Conservation (phyloP, 2,888 invertebrate species). For the Acrocera orbiculus region DNA sequence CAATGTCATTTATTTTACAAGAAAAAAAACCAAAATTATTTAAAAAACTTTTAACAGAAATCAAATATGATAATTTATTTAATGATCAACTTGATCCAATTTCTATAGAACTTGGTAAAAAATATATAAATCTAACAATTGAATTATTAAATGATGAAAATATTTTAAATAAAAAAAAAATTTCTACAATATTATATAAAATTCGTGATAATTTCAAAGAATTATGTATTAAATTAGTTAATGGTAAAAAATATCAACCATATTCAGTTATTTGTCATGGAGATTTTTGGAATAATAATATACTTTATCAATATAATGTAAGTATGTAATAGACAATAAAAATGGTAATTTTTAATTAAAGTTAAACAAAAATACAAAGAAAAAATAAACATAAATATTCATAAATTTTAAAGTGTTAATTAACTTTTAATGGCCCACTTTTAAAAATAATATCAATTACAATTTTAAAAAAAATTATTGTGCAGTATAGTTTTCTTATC, state of each 20-base stretch:
- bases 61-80: slow-evolving; percentile 19
- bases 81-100: slow-evolving; percentile 16
- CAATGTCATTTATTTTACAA: slow-evolving; percentile 31
- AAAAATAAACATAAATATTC: no score
- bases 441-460: background rate
- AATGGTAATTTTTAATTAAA: no score
- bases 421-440: no score
- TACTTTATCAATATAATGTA: slow-evolving; percentile 22
- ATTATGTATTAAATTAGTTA: slow-evolving; percentile 16
- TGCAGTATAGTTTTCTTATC: no score
- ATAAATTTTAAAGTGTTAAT: no score
- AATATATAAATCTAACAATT: slow-evolving; percentile 17
- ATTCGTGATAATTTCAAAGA: slow-evolving; percentile 17
- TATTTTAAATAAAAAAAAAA: slow-evolving; percentile 13
- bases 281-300: slow-evolving; percentile 26
- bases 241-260: slow-evolving; percentile 17
- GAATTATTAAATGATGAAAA: slow-evolving; percentile 15
- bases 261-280: slow-evolving; percentile 25
- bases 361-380: no score
- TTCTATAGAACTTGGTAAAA: slow-evolving; percentile 21
- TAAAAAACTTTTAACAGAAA: slow-evolving; percentile 12
- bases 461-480: no score
- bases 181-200: background rate
- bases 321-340: slow-evolving; percentile 14
- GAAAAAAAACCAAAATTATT: slow-evolving; percentile 17